Conservation (phyloP, 2,113 vertebrate genomes). For the Gobiocypris rarus region DNA sequence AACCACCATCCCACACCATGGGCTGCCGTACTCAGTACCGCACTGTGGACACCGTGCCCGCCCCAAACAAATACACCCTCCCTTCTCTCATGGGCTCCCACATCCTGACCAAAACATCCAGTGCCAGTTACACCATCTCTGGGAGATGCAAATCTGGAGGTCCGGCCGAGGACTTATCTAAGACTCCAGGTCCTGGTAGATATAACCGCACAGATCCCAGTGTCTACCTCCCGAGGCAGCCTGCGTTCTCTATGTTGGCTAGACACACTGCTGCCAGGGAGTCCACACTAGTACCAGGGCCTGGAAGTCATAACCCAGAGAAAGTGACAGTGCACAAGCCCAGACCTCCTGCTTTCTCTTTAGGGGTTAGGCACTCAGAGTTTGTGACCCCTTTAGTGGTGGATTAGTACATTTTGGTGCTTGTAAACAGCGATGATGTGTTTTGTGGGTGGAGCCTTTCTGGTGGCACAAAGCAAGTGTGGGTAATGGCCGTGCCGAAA, state of each 20-base stretch:
- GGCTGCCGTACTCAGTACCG: constrained; percentile 76
- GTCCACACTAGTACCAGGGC: constrained; percentile 74
- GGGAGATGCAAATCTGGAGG: constrained; percentile 66
- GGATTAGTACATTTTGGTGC: constrained; percentile 35
- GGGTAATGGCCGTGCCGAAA: too few relatives aligned
- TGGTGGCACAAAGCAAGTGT: too few relatives aligned
- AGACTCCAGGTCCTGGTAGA: constrained; percentile 80
- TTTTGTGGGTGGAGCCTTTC: too few relatives aligned
- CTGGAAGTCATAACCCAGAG: constrained; percentile 82
- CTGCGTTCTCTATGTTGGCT: constrained; percentile 83
- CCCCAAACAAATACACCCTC: constrained; percentile 84
- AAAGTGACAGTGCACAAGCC: constrained; percentile 73
- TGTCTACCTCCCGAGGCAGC: constrained; percentile 73
- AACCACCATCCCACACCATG: constrained; percentile 81
- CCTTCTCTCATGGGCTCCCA: constrained; percentile 81
- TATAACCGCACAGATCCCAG: constrained; percentile 80
- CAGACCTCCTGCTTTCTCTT: constrained; percentile 79
- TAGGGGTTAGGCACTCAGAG: constrained; percentile 81
- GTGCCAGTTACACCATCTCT: constrained; percentile 78
- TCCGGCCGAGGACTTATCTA: constrained; percentile 74
- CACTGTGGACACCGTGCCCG: constrained; percentile 70
- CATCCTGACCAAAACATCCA: constrained; percentile 76
- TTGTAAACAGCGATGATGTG: too few relatives aligned
- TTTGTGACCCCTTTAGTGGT: constrained; percentile 73
- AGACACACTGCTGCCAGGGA: constrained; percentile 64